Percentiles rank a stretch among this genome's conserved stretches.
These are phyloP conservation scores for Papilio gigon DNA, from an alignment of 2,888 invertebrate species.

Conservation along the genomic window DNA sequence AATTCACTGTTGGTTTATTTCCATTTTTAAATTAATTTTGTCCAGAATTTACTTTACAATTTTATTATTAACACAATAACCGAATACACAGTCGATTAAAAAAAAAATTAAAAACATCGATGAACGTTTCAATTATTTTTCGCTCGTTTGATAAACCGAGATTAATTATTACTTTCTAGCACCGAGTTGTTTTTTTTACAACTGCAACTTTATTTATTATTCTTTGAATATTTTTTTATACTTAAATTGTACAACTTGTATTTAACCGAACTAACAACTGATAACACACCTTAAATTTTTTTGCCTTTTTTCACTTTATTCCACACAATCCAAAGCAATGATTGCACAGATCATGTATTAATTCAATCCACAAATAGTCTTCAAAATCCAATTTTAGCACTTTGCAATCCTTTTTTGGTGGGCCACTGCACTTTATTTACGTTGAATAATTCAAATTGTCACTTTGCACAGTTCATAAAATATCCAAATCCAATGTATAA, in stretches of 20 bases:
- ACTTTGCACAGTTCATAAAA: constrained; percentile 72
- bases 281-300: constrained; percentile 48
- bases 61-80: not conserved
- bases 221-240: not conserved
- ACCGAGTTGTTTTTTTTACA: constrained; percentile 31
- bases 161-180: constrained; percentile 43
- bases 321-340: constrained; percentile 44
- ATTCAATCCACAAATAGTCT: constrained; percentile 59
- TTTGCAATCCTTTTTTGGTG: constrained; percentile 72
- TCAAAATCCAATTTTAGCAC: constrained; percentile 71
- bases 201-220: constrained; percentile 11
- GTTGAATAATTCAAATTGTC: constrained; percentile 69
- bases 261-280: constrained; percentile 11
- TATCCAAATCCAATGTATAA: constrained; percentile 75
- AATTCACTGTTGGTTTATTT: constrained; percentile 37
- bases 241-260: not conserved
- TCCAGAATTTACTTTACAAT: not conserved
- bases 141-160: constrained; percentile 66
- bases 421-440: constrained; percentile 75
- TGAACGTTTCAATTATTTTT: constrained; percentile 62
- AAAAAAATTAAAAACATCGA: constrained; percentile 48
- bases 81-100: constrained; percentile 16
- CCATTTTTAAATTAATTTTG: not conserved
- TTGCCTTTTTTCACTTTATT: constrained; percentile 43
- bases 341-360: constrained; percentile 51